Conservation (phyloP, 2,113 vertebrate genomes). For the Oreocharis arfaki region DNA sequence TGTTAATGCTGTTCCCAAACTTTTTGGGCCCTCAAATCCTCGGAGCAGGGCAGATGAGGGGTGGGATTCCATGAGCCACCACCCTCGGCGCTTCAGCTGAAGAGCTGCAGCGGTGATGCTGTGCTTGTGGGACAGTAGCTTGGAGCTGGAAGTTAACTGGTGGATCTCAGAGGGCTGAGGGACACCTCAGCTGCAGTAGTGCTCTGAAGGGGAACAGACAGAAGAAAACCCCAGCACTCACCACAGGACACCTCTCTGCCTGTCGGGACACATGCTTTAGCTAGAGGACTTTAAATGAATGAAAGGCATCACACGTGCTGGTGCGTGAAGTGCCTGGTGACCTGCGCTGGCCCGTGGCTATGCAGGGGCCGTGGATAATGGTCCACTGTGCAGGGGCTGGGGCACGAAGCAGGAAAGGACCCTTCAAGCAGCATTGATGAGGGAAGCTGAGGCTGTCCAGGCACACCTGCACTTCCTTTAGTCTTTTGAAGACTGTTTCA, state of each 20-base stretch:
- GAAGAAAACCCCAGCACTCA: background rate
- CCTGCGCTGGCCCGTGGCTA: fast-evolving
- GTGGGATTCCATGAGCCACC: background rate
- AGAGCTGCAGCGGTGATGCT: fast-evolving
- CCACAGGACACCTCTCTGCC: background rate
- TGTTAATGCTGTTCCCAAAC: fast-evolving
- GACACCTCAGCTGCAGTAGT: background rate
- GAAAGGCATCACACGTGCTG: background rate
- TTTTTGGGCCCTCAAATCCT: background rate
- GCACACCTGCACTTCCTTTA: background rate
- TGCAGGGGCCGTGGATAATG: fast-evolving
- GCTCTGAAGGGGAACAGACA: background rate
- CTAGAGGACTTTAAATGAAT: background rate
- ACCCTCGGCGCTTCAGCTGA: fast-evolving
- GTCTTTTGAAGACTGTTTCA: background rate
- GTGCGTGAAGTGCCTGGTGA: fast-evolving
- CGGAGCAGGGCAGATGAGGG: background rate
- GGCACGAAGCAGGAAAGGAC: background rate
- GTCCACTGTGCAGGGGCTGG: background rate
- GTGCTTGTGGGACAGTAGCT: background rate
- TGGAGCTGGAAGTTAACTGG: background rate
- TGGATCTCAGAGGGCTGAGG: background rate
- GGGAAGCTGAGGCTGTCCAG: background rate
- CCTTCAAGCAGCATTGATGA: background rate
- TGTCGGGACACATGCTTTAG: background rate